Conservation (phyloP, 1,140 invertebrate genomes). For the Mamestra configurata region DNA sequence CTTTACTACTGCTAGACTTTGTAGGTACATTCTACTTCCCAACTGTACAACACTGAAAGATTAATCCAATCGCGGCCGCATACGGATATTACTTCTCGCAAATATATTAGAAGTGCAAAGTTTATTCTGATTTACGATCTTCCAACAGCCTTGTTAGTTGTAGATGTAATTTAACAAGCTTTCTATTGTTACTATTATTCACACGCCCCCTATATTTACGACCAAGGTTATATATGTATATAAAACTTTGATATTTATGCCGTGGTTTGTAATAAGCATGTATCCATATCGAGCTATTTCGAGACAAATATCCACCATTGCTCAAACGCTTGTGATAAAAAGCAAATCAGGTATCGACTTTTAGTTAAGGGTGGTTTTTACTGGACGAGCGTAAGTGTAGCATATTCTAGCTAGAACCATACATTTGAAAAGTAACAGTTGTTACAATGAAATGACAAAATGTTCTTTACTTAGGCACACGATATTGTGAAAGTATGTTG, state of each 20-base stretch:
- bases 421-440: neutral
- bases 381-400: neutral
- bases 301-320: constrained; percentile 47
- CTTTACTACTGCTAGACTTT: too few relatives aligned
- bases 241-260: constrained; percentile 40
- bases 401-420: too few relatives aligned
- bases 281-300: constrained; percentile 42
- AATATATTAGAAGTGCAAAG: constrained; percentile 26
- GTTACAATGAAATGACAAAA: too few relatives aligned
- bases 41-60: constrained; percentile 10
- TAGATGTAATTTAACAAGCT: constrained; percentile 49
- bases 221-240: constrained; percentile 3
- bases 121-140: constrained; percentile 55
- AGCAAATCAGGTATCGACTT: constrained; percentile 40
- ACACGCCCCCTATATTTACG: constrained; percentile 28
- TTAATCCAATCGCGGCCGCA: constrained; percentile 21
- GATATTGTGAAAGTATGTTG: too few relatives aligned
- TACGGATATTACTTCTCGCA: constrained; percentile 13
- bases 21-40: neutral
- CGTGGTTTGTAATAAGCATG: constrained; percentile 20
- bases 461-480: too few relatives aligned
- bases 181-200: constrained; percentile 45
- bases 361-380: constrained; percentile 16
- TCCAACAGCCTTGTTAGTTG: neutral
- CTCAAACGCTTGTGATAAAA: constrained; percentile 49